Conservation (phyloP, 2,113 vertebrate genomes). For the Oreochromis niloticus region DNA sequence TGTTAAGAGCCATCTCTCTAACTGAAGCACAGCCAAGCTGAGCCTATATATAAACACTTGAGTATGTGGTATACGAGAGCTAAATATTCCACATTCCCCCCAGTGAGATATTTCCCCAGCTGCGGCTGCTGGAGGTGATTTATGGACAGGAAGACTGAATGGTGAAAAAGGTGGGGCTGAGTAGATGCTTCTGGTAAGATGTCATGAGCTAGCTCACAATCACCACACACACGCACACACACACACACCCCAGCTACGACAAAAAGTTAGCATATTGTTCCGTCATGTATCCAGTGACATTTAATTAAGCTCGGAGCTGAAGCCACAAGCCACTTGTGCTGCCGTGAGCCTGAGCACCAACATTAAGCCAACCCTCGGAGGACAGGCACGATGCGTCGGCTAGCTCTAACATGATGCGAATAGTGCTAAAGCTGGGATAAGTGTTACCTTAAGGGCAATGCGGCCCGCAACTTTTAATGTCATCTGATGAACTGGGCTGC, state of each 20-base stretch:
- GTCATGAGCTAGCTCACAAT: not conserved
- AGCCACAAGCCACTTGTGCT: not conserved
- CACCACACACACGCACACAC: not conserved
- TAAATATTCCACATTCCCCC: not conserved
- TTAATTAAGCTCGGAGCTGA: constrained; percentile 33
- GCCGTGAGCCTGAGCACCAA: constrained; percentile 3
- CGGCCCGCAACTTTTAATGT: not conserved
- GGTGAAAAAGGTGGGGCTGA: not conserved
- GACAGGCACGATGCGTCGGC: not conserved
- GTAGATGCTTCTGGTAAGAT: not conserved
- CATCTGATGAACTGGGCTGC: not conserved
- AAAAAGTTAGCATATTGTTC: not conserved
- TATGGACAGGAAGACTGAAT: not conserved
- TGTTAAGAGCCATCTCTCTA: not conserved
- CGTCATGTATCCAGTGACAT: constrained; percentile 28
- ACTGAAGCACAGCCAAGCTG: not conserved
- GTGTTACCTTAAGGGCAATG: constrained; percentile 17
- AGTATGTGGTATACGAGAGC: not conserved
- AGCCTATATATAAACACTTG: not conserved
- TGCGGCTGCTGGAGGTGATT: constrained; percentile 4
- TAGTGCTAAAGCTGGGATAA: constrained; percentile 34
- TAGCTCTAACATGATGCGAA: constrained; percentile 19
- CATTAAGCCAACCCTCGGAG: constrained; percentile 30
- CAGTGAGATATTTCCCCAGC: not conserved
- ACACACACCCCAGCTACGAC: not conserved